phyloP scores from a whole-genome alignment of 1,140 invertebrate genomes.

The Laupala kohalensis region DNA sequence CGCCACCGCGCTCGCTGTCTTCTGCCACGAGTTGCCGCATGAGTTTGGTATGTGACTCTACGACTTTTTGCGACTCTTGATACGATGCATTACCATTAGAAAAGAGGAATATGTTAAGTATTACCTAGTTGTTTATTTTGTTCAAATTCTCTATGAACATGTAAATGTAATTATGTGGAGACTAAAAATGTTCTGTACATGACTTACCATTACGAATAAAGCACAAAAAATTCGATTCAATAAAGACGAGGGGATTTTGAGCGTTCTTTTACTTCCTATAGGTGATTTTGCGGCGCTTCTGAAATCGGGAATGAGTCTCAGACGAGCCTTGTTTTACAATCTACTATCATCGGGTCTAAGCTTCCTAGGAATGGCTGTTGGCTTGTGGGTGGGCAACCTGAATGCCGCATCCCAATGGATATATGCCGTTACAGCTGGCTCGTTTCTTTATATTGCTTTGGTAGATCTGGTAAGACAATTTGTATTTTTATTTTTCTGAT shows the following conservation, averaged over 20 bases:
- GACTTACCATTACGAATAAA: too few relatives aligned
- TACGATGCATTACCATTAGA: too few relatives aligned
- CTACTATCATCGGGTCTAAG: conserved; percentile 58
- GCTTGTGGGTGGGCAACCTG: conserved; percentile 52
- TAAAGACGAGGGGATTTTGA: too few relatives aligned
- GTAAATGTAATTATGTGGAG: too few relatives aligned
- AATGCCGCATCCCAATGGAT: conserved; percentile 54
- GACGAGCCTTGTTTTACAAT: conserved; percentile 57
- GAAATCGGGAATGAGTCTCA: conserved; percentile 56
- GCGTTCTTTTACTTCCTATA: too few relatives aligned
- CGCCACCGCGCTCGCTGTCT: conserved; percentile 62
- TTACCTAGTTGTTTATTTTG: too few relatives aligned
- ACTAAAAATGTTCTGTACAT: too few relatives aligned
- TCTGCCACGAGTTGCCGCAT: conserved; percentile 71
- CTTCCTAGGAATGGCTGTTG: conserved; percentile 58
- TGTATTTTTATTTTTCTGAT: too few relatives aligned
- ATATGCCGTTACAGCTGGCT: conserved; percentile 64
- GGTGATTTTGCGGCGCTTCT: conserved; percentile 71
- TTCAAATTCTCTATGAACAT: too few relatives aligned
- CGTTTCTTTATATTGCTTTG: conserved; percentile 70
- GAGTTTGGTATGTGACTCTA: conserved; percentile 47
- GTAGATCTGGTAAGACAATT: conserved; percentile 50
- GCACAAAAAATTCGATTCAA: too few relatives aligned
- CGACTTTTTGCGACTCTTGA: too few relatives aligned
- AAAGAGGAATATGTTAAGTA: too few relatives aligned